A percentile compares a stretch with the other conserved stretches of the same genome.
Conservation (phyloP, 92 coral and sea anemone species). For the Phenganax marumi region DNA sequence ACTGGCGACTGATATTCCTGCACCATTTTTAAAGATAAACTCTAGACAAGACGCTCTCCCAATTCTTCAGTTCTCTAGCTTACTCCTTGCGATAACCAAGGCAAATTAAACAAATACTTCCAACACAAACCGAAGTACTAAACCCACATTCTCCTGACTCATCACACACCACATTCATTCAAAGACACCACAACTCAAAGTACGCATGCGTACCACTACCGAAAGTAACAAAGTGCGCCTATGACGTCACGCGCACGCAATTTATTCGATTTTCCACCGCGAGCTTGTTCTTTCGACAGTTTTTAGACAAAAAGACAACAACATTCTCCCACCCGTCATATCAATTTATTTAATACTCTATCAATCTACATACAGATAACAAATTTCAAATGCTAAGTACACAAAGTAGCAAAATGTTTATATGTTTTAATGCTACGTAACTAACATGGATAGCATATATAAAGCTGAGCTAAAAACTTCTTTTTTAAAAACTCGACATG, state of each 20-base stretch:
- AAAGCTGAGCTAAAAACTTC: background rate
- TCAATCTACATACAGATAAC: background rate
- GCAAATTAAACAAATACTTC: background rate
- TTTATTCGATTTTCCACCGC: background rate
- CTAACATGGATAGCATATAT: background rate
- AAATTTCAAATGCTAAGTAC: background rate
- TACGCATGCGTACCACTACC: background rate
- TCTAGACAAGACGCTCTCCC: background rate
- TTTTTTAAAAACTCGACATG: background rate
- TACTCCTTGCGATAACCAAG: background rate
- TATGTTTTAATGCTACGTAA: background rate
- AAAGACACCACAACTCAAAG: background rate
- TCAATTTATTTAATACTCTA: background rate
- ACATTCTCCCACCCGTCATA: background rate
- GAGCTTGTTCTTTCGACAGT: background rate
- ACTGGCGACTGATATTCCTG: slow-evolving; percentile 99
- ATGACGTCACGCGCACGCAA: background rate
- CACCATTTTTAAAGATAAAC: slow-evolving; percentile 61
- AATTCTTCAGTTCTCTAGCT: background rate
- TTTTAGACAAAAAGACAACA: background rate
- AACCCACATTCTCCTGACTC: background rate
- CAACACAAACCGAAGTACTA: background rate
- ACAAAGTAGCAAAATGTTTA: background rate
- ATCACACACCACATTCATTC: background rate
- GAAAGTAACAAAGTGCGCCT: background rate